Conservation (phyloP, 2,113 vertebrate genomes). For the Oncorhynchus nerka region DNA sequence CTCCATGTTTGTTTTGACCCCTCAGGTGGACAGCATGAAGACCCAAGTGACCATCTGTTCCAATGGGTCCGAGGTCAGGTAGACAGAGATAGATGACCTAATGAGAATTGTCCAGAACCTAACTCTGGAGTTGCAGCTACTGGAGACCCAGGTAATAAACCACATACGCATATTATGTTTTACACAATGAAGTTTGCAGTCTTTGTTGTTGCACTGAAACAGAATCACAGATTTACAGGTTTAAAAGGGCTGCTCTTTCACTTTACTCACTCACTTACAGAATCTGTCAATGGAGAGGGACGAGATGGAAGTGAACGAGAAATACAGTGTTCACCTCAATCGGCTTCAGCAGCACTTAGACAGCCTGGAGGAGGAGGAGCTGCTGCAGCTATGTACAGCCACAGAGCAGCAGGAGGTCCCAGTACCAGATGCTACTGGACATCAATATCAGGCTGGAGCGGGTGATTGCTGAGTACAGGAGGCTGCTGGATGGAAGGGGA, state of each 20-base stretch:
- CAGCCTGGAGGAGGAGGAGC: constrained; percentile 11
- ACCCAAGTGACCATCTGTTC: constrained; percentile 50
- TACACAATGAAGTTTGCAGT: too few relatives aligned
- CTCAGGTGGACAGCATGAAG: constrained; percentile 69
- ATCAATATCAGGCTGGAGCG: constrained; percentile 32
- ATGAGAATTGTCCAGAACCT: constrained; percentile 67
- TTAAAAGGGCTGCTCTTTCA: neutral
- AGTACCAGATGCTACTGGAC: constrained; percentile 28
- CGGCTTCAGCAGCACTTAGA: neutral
- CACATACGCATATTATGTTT: neutral
- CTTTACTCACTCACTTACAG: constrained; percentile 19
- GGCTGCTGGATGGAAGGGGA: constrained; percentile 26
- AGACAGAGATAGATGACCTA: constrained; percentile 66
- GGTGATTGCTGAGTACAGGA: constrained; percentile 33
- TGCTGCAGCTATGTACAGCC: neutral
- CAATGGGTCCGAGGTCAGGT: constrained; percentile 58
- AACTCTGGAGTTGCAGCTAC: constrained; percentile 76
- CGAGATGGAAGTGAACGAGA: neutral
- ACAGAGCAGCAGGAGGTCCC: neutral
- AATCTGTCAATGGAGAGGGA: constrained; percentile 9
- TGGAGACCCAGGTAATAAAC: neutral
- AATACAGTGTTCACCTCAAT: constrained; percentile 3
- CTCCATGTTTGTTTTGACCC: neutral
- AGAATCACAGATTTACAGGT: too few relatives aligned
- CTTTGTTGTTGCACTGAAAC: too few relatives aligned